Evolutionary conservation across 2,113 vertebrate species (phyloP), one percentile per base, ranked within the genome.

Genomic region (Puffinus mauretanicus): DNA sequence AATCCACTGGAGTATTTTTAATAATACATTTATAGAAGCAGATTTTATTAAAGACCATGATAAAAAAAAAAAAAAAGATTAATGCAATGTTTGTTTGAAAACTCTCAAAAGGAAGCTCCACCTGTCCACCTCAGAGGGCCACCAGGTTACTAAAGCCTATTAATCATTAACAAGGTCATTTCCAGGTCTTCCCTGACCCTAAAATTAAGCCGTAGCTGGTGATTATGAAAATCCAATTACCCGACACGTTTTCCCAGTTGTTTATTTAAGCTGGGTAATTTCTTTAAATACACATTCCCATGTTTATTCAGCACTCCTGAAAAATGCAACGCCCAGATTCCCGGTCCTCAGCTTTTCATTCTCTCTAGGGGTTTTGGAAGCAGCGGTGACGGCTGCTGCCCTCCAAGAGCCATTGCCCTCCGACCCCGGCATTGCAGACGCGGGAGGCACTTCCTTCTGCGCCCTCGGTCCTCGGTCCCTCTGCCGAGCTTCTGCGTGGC

Each of bases 211-310:
- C n/a, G 49, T 51, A 75, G 38, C 67, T 94, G 83, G 88, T 91
- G 78, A 88, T 83, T 81, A 82, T 66, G 55, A 96, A 96, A 97
- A 97, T 71, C 86, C 54, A 58, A 78, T 82, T 57, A 93, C 69
- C 78, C 2, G 9, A 89, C 57, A 77, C 4, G 3, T 94, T 94
- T 87, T 86, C 78, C 55, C 72, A 93, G 76, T 82, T 97, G 96
- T 97, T 98, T 98, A 88, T 95, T 96, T 93, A 97, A 97, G 90
- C 93, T 40, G 34, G 90, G 92, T 88, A 64, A 95, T 95, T 98
- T 97, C 93, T 97, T 97, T 97, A 97, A 98, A 97, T 97, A 96
- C 36, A 77, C 21, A 42, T 87, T 83, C 22, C 76, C 88, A 30
- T 96, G 86, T 98, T 98, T 97, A 89, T 97, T 98, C 95, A 97